phyloP scores from a whole-genome alignment of 2,797 vertebrate species.

The Darevskia nairensis region DNA sequence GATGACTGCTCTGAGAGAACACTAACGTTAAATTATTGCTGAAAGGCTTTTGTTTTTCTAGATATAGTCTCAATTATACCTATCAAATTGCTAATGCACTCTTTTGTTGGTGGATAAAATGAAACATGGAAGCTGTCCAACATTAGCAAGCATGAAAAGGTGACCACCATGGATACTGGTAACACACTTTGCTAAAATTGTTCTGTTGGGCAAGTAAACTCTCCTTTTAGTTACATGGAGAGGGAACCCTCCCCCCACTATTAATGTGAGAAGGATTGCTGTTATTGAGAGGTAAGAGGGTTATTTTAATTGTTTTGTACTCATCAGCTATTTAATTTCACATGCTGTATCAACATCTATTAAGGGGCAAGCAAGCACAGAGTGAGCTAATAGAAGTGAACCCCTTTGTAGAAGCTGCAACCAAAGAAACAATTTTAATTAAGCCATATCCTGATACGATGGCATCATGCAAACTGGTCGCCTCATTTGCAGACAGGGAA shows the following conservation, averaged over 20 bases:
- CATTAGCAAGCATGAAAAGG: not conserved
- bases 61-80: conserved; percentile 14
- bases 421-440: not conserved
- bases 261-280: not conserved
- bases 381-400: not conserved
- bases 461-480: not conserved
- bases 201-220: not conserved
- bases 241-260: no score
- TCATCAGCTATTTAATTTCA: conserved; percentile 13
- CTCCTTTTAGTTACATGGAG: not conserved
- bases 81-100: conserved; percentile 36
- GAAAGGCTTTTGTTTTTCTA: conserved; percentile 22
- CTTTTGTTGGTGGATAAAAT: conserved; percentile 38
- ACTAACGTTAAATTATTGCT: conserved; percentile 30
- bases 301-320: conserved; percentile 8
- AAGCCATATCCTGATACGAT: not conserved
- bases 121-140: conserved; percentile 45
- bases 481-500: not conserved
- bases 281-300: not conserved
- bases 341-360: not conserved
- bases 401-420: not conserved
- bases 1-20: conserved; percentile 4
- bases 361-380: not conserved
- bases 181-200: not conserved
- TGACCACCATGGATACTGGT: not conserved